These are phyloP conservation scores for Halocynthia aurantium DNA, from an alignment of 23 tunicate genomes.

Conservation along the genomic window DNA sequence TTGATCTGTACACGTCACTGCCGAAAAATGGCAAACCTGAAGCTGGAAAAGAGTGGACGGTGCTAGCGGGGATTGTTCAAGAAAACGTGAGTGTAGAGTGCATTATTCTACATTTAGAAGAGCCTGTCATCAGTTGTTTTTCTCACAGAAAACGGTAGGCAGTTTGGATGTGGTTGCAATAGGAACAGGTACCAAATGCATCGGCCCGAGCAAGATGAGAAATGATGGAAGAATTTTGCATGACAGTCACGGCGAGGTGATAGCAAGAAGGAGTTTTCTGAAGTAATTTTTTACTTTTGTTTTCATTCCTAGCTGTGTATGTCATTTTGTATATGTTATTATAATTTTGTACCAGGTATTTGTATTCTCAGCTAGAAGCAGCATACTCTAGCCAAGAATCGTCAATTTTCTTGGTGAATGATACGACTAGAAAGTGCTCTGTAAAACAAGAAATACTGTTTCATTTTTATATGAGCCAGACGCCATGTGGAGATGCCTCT, in stretches of 20 bases:
- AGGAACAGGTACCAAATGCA: conserved; percentile 77
- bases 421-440: conserved; percentile 1
- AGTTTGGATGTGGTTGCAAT: conserved; percentile 46
- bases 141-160: not conserved
- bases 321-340: not conserved
- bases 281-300: conserved; percentile 22
- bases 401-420: not conserved
- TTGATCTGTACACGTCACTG: not conserved
- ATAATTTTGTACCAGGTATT: conserved; percentile 18
- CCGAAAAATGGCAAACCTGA: conserved; percentile 78
- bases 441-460: conserved; percentile 23
- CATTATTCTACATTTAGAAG: too few relatives aligned
- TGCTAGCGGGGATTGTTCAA: conserved; percentile 55
- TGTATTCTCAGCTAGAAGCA: conserved; percentile 20
- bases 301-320: conserved; percentile 1
- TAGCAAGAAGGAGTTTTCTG: conserved; percentile 54
- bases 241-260: conserved; percentile 75
- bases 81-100: conserved; percentile 21
- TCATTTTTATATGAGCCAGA: conserved; percentile 41
- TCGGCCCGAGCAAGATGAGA: conserved; percentile 48
- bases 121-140: not conserved
- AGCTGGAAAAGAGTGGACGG: conserved; percentile 65
- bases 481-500: conserved; percentile 80
- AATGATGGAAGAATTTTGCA: conserved; percentile 43
- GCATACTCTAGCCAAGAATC: not conserved